Evolutionary conservation across 2,113 vertebrate species (phyloP).

Genomic region (Perca flavescens): DNA sequence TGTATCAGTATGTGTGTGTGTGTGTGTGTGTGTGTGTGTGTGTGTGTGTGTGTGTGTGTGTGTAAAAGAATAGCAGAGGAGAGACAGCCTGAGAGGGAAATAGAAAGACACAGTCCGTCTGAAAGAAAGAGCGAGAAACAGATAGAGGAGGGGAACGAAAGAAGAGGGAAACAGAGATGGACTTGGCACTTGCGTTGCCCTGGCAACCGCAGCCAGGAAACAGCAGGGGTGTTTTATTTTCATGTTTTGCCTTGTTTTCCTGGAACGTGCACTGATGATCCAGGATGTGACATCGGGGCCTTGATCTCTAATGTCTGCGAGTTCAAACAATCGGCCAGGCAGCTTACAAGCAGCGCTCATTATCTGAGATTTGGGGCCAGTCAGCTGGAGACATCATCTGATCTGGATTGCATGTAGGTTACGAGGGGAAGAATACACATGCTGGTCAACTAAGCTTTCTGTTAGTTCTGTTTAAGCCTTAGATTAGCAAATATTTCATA

Average conservation of each 20-base stretch:
- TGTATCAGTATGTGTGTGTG: too few species aligned
- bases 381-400: conserved; percentile 56
- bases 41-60: too few species aligned
- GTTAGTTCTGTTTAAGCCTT: conserved; percentile 1
- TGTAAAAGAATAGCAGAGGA: neutral
- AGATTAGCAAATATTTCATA: neutral
- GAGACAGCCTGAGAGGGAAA: neutral
- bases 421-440: conserved; percentile 4
- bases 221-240: conserved; percentile 50
- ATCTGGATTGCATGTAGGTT: conserved; percentile 1
- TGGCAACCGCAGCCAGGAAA: conserved; percentile 58
- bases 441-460: neutral
- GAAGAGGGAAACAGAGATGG: conserved; percentile 10
- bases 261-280: conserved; percentile 39
- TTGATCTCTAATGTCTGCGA: conserved; percentile 30
- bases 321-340: conserved; percentile 48
- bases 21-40: too few species aligned
- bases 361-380: conserved; percentile 27
- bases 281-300: conserved; percentile 45
- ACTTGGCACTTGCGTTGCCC: conserved; percentile 44
- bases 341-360: conserved; percentile 14
- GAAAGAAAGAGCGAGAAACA: neutral
- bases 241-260: conserved; percentile 23
- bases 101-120: neutral
- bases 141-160: too few species aligned